These are phyloP conservation scores for Atractosteus spatula DNA, from an alignment of 2,113 vertebrate genomes.

Conservation along the genomic window DNA sequence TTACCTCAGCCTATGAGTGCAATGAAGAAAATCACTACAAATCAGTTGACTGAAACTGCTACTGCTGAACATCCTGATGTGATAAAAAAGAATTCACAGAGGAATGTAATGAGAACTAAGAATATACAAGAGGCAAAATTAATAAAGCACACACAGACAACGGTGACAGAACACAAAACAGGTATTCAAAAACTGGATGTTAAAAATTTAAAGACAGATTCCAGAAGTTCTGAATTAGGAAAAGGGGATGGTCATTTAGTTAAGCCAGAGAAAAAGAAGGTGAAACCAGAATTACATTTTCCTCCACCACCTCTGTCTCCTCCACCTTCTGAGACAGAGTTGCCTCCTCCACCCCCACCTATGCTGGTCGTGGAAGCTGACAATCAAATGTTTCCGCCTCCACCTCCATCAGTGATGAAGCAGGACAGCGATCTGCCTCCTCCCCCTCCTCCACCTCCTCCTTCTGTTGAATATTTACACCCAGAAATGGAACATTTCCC, in stretches of 20 bases:
- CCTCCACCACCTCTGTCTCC: conserved; percentile 73
- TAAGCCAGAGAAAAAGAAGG: conserved; percentile 55
- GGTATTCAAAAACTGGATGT: conserved; percentile 64
- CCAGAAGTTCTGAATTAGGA: conserved; percentile 58
- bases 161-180: conserved; percentile 58
- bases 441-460: conserved; percentile 65
- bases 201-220: conserved; percentile 66
- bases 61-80: neutral
- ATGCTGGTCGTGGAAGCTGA: conserved; percentile 59
- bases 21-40: conserved; percentile 44
- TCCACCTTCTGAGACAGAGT: conserved; percentile 61
- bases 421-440: conserved; percentile 67
- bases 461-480: conserved; percentile 55
- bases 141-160: conserved; percentile 49
- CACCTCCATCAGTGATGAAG: conserved; percentile 43
- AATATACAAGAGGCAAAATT: conserved; percentile 48
- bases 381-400: conserved; percentile 38
- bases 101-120: conserved; percentile 24
- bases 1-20: conserved; percentile 41
- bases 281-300: conserved; percentile 54
- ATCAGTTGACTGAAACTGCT: conserved; percentile 32
- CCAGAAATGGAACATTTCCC: conserved; percentile 60
- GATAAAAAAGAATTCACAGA: conserved; percentile 32
- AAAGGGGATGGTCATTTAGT: conserved; percentile 38
- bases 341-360: conserved; percentile 79